These are phyloP conservation scores for Natrix natrix DNA, from an alignment of 2,797 vertebrate genomes.

Conservation along the genomic window DNA sequence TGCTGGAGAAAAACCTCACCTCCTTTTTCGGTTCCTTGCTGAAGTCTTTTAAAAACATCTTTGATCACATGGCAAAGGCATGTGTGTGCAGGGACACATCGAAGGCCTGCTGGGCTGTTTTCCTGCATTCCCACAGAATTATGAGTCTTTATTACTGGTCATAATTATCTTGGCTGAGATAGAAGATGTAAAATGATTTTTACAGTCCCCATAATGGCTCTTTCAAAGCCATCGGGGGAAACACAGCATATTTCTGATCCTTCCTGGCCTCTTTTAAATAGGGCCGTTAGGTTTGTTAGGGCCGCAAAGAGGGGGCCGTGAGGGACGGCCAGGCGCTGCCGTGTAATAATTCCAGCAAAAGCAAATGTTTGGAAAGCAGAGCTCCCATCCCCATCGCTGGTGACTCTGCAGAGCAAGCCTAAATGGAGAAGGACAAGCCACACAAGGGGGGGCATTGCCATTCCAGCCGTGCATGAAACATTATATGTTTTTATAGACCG, in stretches of 20 bases:
- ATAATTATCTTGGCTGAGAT: neutral
- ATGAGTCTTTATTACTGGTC: neutral
- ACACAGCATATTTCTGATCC: neutral
- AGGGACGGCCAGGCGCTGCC: neutral
- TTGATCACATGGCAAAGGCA: neutral
- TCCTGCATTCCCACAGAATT: neutral
- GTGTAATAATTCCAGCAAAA: neutral
- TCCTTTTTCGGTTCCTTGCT: neutral
- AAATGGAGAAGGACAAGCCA: neutral
- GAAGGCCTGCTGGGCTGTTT: neutral
- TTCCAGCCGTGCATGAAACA: neutral
- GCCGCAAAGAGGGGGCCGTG: neutral
- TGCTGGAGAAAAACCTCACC: neutral
- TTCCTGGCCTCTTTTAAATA: slow-evolving; percentile 2
- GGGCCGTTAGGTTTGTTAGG: neutral
- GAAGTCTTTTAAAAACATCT: neutral
- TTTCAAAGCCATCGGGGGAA: neutral
- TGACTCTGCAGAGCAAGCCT: neutral
- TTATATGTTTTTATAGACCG: neutral
- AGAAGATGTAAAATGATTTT: accelerated
- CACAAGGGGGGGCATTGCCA: neutral
- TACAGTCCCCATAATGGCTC: accelerated
- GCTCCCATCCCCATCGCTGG: neutral
- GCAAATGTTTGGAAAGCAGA: accelerated
- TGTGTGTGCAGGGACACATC: neutral